phyloP scores from a whole-genome alignment of 2,888 invertebrate genomes.

The Cataglyphis altisquamis region DNA sequence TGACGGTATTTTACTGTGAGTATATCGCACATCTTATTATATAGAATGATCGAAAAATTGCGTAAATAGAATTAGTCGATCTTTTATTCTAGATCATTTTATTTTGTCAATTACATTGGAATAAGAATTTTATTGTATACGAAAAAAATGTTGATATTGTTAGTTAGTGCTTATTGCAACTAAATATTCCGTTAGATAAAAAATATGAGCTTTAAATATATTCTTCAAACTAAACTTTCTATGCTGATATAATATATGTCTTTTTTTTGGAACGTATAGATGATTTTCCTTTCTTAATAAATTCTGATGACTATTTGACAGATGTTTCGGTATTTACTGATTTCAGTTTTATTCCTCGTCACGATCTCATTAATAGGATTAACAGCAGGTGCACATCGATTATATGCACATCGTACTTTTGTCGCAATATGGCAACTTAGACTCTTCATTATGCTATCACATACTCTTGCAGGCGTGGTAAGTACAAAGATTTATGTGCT shows the following conservation, averaged over 20 bases:
- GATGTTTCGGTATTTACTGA: not conserved
- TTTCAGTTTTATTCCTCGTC: slow-evolving; percentile 89
- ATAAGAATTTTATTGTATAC: slow-evolving; percentile 2
- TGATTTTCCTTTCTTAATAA: not conserved
- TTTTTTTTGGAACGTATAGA: not conserved
- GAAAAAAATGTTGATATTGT: not conserved
- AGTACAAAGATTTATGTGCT: slow-evolving; percentile 72
- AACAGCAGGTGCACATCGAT: slow-evolving; percentile 96
- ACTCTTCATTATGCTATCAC: slow-evolving; percentile 92
- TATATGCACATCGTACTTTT: slow-evolving; percentile 97
- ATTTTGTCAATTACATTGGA: not conserved
- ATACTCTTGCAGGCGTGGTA: slow-evolving; percentile 96
- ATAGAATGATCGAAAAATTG: not conserved
- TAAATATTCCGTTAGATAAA: not conserved
- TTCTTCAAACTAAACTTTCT: not conserved
- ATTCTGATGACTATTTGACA: not conserved
- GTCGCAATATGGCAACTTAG: slow-evolving; percentile 91
- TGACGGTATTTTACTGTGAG: slow-evolving; percentile 90
- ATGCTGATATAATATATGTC: no score
- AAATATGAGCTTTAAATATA: not conserved
- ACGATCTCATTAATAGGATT: slow-evolving; percentile 91
- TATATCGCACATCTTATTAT: slow-evolving; percentile 19
- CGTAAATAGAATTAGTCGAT: not conserved
- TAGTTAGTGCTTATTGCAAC: not conserved
- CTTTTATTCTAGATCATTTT: not conserved